Evolutionary conservation across 2,113 vertebrate species (phyloP), one percentile per base, ranked within the genome.

Genomic region (Myiozetetes cayanensis): DNA sequence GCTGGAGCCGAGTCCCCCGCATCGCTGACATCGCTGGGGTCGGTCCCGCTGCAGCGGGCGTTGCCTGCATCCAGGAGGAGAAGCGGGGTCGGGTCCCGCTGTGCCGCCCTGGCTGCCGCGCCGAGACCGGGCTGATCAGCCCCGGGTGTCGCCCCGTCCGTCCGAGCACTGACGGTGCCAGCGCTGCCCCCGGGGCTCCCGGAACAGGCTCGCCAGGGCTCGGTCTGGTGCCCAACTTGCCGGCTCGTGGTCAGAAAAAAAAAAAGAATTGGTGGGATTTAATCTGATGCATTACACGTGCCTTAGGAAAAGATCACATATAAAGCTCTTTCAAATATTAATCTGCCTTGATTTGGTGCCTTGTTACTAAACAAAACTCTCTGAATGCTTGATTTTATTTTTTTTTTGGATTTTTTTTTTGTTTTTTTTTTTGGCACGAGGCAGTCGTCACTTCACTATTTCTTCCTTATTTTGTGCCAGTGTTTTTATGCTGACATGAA

Each of bases 21-120:
- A 11, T 6, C 31, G 4, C 37, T 30, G 78, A 7, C 52, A 46
- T 12, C 41, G 73, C 31, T 2, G 55, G 7, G 27, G 73, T 27
- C 18, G 67, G 6, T 14, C 56, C 6, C 28, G 18, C 46, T 3
- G 46, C 7, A 5, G 4, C 74, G 50, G 10, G 6, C 20, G 33
- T 6, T 15, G 6, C 14, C 21, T n/a, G 16, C 46, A 7, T 4
- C 35, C 44, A 4, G 58, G 18, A 16, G 52, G 28, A 44, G 33
- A 18, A 6, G 15, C 3, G 73, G 62, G 4, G 2, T 2, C 1
- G 5, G n/a, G 27, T 8, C 21, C 5, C 2, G 52, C 2, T 17
- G 41, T 8, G 23, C n/a, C 8, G n/a, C 81, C 18, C 8, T 12
- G 81, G 70, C 59, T 44, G 49, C 56, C 33, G 46, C 46, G 52